phyloP scores from a whole-genome alignment of 2,113 vertebrate species.

The Tyrannus savana region DNA sequence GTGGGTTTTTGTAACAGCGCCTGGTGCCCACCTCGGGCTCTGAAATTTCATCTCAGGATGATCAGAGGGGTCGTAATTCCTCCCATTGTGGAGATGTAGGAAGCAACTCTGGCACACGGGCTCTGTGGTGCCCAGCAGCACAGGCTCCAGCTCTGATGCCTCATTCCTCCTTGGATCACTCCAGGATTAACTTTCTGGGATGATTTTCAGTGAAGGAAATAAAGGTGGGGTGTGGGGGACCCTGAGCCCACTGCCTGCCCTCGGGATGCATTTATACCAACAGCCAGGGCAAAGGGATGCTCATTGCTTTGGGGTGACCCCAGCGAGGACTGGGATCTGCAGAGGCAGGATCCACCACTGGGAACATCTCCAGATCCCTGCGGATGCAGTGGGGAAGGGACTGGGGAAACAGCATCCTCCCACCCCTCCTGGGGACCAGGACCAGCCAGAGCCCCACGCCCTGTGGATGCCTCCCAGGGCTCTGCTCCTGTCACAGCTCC shows the following conservation, averaged over 20 bases:
- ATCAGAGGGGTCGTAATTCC: not conserved
- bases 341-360: rapidly evolving
- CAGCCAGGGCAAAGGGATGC: rapidly evolving
- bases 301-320: not conserved
- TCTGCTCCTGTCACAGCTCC: not conserved
- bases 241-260: rapidly evolving
- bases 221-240: not conserved
- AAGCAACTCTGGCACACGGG: not conserved
- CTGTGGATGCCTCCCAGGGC: not conserved
- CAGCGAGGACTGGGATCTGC: rapidly evolving
- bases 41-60: not conserved
- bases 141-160: rapidly evolving
- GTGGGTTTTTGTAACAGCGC: not conserved
- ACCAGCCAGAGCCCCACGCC: rapidly evolving
- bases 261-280: not conserved
- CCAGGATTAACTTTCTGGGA: not conserved
- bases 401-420: not conserved
- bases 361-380: not conserved
- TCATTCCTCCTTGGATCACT: rapidly evolving
- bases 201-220: not conserved
- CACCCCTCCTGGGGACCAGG: not conserved
- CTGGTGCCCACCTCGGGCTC: constrained; percentile 26
- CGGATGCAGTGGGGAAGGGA: rapidly evolving
- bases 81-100: not conserved
- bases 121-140: rapidly evolving